These are phyloP conservation scores for Propithecus coquereli DNA, from an alignment of 2,113 vertebrate genomes.

Conservation along the genomic window DNA sequence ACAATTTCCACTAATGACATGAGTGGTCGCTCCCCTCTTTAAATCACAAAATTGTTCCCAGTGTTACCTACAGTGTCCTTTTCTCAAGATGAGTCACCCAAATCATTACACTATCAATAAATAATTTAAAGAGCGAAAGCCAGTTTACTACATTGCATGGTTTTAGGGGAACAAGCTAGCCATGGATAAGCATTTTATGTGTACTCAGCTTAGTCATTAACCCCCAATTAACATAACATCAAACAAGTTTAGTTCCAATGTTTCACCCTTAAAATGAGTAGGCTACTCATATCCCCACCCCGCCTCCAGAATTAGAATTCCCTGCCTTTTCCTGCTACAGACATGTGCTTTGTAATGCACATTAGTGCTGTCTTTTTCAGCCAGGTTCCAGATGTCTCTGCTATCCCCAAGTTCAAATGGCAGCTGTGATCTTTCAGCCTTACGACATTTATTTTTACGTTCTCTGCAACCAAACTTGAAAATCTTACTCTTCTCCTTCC, in stretches of 20 bases:
- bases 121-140: neutral
- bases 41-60: neutral
- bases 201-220: neutral
- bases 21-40: neutral
- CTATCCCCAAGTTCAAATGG: neutral
- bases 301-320: neutral
- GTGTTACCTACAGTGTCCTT: neutral
- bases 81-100: neutral
- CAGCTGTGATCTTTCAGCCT: neutral
- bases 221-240: neutral
- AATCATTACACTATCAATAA: neutral
- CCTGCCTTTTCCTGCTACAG: neutral
- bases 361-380: neutral
- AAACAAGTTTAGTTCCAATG: neutral
- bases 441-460: neutral
- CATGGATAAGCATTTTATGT: neutral
- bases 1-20: neutral
- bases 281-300: neutral
- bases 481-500: neutral
- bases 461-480: neutral
- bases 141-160: neutral
- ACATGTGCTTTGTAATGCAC: neutral
- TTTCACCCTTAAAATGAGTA: neutral
- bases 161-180: neutral
- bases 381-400: neutral